Evolutionary conservation across 2,113 vertebrate genomes (phyloP).

Genomic region (Aphyosemion australe): DNA sequence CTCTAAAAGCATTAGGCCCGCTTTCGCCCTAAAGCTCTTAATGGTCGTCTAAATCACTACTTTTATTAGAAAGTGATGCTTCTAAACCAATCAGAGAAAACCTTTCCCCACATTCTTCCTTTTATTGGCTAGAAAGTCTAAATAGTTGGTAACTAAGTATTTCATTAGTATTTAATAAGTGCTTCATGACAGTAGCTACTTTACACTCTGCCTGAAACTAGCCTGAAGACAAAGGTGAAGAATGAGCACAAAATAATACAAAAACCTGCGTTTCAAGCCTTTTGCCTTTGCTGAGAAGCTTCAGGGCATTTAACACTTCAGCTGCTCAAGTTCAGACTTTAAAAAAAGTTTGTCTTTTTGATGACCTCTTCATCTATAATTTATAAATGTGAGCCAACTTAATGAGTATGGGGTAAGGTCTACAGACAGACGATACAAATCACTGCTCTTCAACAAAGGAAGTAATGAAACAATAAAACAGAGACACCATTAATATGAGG

Average conservation of each 20-base stretch:
- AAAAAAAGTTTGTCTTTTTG: slow-evolving; percentile 9
- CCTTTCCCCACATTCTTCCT: not conserved
- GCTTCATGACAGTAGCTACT: not conserved
- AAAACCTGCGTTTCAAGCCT: not conserved
- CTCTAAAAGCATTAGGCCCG: too few relatives aligned
- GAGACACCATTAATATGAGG: slow-evolving; percentile 33
- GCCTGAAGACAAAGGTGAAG: not conserved
- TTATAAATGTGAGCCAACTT: slow-evolving; percentile 23
- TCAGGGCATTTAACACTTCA: slow-evolving; percentile 7
- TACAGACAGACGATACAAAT: slow-evolving; percentile 24
- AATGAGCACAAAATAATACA: not conserved
- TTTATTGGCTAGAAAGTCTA: not conserved
- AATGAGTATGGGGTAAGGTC: not conserved
- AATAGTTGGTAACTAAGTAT: not conserved
- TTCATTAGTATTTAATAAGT: not conserved
- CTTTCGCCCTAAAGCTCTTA: not conserved
- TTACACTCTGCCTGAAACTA: not conserved
- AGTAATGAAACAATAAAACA: slow-evolving; percentile 22
- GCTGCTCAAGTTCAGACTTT: slow-evolving; percentile 1
- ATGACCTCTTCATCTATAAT: slow-evolving; percentile 10
- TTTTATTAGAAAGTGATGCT: not conserved
- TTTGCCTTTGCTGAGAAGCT: not conserved
- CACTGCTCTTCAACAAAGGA: slow-evolving; percentile 18
- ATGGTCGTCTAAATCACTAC: not conserved
- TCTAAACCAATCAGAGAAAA: not conserved